A percentile compares a stretch with the other conserved stretches of the same genome.
Evolutionary conservation across 2,888 invertebrate genomes (phyloP).

Genomic region (Pyrrhia umbra): DNA sequence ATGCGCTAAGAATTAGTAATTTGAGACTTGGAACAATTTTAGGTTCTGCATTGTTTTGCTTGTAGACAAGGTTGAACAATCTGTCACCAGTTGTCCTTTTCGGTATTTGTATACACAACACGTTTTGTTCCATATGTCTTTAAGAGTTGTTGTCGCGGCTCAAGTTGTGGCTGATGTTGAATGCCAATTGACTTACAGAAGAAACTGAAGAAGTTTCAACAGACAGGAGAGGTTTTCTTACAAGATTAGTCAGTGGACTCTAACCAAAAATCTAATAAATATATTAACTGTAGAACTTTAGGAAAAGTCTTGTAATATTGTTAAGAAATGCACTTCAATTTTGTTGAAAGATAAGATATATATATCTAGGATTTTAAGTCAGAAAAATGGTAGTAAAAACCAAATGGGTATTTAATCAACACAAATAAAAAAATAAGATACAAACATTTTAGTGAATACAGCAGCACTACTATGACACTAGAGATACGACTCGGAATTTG

Average conservation of each 20-base stretch:
- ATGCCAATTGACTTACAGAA: slow-evolving; percentile 29
- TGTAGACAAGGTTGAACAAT: slow-evolving; percentile 33
- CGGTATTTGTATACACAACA: slow-evolving; percentile 44
- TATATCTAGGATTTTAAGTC: too few species aligned
- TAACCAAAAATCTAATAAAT: too few species aligned
- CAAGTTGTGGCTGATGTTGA: slow-evolving; percentile 41
- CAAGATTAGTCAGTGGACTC: neutral
- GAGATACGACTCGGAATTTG: slow-evolving; percentile 8
- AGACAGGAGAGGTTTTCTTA: slow-evolving; percentile 3
- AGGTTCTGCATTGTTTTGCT: slow-evolving; percentile 17
- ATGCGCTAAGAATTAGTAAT: slow-evolving; percentile 71
- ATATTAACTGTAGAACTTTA: too few species aligned
- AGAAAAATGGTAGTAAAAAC: too few species aligned
- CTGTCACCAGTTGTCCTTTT: slow-evolving; percentile 46
- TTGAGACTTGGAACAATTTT: slow-evolving; percentile 26
- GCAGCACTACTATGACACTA: slow-evolving; percentile 3
- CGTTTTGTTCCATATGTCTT: slow-evolving; percentile 53
- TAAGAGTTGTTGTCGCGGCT: slow-evolving; percentile 42
- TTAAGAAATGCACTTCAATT: too few species aligned
- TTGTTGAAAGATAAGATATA: too few species aligned
- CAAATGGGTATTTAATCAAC: too few species aligned
- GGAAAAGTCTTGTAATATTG: too few species aligned
- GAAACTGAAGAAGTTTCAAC: slow-evolving; percentile 28
- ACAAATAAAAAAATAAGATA: too few species aligned
- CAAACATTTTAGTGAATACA: neutral